Percentiles rank a stretch among this genome's conserved stretches.
Conservation (phyloP, 1,140 invertebrate species). For the Leptopilina boulardi region DNA sequence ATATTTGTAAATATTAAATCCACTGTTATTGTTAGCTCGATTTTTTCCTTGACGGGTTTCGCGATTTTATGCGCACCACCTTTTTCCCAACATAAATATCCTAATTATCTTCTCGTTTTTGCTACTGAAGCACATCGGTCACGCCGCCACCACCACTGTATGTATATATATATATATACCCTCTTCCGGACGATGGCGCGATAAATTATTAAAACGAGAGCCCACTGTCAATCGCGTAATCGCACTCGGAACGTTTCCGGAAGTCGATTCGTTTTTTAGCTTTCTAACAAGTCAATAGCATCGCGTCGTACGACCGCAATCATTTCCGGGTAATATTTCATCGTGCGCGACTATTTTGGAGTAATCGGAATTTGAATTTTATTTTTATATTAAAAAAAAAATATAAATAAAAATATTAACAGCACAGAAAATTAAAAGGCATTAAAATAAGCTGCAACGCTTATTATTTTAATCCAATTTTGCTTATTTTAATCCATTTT, state of each 20-base stretch:
- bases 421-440: too few relatives aligned
- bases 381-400: neutral
- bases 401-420: neutral
- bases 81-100: conserved; percentile 47
- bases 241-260: conserved; percentile 15
- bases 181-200: conserved; percentile 43
- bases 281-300: conserved; percentile 19
- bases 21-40: conserved; percentile 57
- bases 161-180: too few relatives aligned
- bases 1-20: conserved; percentile 63
- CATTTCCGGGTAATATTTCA: conserved; percentile 8
- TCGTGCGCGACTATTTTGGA: neutral
- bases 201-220: conserved; percentile 60
- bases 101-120: conserved; percentile 45
- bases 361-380: neutral
- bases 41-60: neutral
- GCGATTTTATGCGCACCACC: too few relatives aligned
- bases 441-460: too few relatives aligned
- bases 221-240: conserved; percentile 35
- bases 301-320: neutral
- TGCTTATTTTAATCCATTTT: too few relatives aligned
- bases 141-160: conserved; percentile 4
- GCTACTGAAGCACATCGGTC: conserved; percentile 33
- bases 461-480: too few relatives aligned
- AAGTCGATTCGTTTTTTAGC: conserved; percentile 26